Conservation (phyloP, 2,113 vertebrate species). For the Erpornis zantholeuca region DNA sequence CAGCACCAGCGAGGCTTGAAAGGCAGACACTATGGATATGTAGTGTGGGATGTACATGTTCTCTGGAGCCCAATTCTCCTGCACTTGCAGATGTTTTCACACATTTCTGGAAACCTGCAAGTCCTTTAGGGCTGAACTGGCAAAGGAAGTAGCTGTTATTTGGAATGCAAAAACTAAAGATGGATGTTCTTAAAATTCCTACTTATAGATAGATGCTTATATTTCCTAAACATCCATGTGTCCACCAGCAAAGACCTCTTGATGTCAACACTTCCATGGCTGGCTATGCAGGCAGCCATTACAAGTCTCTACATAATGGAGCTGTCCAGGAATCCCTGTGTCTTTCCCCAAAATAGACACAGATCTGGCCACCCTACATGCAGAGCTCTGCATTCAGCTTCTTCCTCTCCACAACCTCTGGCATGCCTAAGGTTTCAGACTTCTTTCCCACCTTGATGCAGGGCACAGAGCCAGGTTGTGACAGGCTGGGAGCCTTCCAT, state of each 20-base stretch:
- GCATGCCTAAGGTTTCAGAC: not conserved
- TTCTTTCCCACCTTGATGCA: not conserved
- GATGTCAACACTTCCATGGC: not conserved
- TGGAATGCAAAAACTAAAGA: not conserved
- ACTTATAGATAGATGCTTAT: rapidly evolving
- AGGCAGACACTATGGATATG: not conserved
- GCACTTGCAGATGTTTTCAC: not conserved
- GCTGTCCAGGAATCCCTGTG: not conserved
- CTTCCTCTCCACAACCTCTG: not conserved
- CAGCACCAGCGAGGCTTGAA: not conserved
- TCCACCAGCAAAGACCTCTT: not conserved
- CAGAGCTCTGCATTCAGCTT: not conserved
- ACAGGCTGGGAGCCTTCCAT: not conserved
- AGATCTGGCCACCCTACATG: rapidly evolving
- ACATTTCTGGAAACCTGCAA: not conserved
- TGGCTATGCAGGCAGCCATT: not conserved
- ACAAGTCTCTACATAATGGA: not conserved
- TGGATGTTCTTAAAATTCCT: not conserved
- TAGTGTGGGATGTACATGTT: not conserved
- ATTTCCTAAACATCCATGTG: not conserved
- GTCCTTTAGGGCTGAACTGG: not conserved
- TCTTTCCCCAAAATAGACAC: not conserved
- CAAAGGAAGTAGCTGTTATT: not conserved
- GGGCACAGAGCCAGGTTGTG: not conserved
- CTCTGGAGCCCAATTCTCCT: not conserved